Base-by-base conservation (phyloP, 2,113 vertebrate genomes). In the Elgaria multicarinata region DNA sequence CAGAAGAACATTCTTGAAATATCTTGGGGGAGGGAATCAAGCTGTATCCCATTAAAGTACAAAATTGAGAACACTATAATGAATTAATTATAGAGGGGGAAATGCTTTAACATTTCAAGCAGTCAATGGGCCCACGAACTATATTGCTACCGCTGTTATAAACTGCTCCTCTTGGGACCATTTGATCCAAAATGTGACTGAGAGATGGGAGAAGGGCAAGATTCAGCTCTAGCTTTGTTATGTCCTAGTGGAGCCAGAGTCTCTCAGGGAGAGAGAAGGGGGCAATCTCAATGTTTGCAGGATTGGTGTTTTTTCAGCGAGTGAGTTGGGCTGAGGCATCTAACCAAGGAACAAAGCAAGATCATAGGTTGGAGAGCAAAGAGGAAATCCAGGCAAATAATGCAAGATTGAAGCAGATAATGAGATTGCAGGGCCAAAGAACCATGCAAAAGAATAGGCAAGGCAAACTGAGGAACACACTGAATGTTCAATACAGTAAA, bases 1-100 rank as follows among this genome's bases (percentile, higher is more conserved):
- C 44, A 71, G 28, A 87, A n/a, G 58, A 78, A 87, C 4, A 78
- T 46, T 87, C 42, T 67, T 83, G 55, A 89, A 83, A 75, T 83
- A 83, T 76, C 55, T 24, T 83, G 64, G 44, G 39, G 50, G 39
- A 74, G 39, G 64, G 18, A n/a, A n/a, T 67, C 44, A 84, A 50
- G 55, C 42, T 50, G 18, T 3, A 89, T 64, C 42, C 13, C 33
- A 74, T 3, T 82, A 10, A 31, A 10, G 7, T 75, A 89, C 12
- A 83, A 76, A 18, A 77, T 50, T 36, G 7, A 69, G 64, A 79
- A 87, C 10, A 53, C 9, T 87, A 39, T 69, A 55, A 80, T 69
- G 39, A 28, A 80, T 53, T 50, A 39, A 87, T 69, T 39, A 71
- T 31, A 39, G 46, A 31, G 22, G 46, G n/a, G 77, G 10, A 87